Evolutionary conservation across 2,113 vertebrate species (phyloP), one percentile per base, ranked within the genome.

Genomic region (Melierax canorus): DNA sequence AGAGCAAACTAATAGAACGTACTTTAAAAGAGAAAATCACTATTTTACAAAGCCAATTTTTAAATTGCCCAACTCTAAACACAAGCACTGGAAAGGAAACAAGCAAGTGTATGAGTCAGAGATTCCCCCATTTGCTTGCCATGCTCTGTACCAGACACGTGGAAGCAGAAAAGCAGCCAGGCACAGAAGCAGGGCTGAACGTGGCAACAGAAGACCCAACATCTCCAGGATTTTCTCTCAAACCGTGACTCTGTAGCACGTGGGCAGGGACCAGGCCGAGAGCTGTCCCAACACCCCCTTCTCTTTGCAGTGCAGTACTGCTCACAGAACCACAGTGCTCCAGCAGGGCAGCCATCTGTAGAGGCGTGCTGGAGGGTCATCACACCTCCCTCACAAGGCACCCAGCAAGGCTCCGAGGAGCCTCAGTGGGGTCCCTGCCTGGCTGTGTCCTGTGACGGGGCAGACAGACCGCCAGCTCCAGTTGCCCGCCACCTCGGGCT

Each of bases 101-200:
- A 38, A 80, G 32, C 21, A 22, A 45, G 55, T 0, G 29, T 2
- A 3, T 27, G 53, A 71, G 62, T 39, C 88, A 93, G 34, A 91
- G 56, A 36, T 46, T 43, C 12, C 34, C 8, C 30, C 11, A 32
- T 73, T 62, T 36, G 18, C 45, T 50, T 45, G 53, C 39, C 20
- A 0, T 1, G 36, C 63, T 53, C 27, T 4, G 3, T 23, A 41
- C 4, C 50, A 43, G 45, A 2, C 19, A n/a, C 0, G 1, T 4
- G 60, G 58, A 38, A 92, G 50, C 7, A 19, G 32, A 32, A 30
- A 39, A 48, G 62, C 76, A 48, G 55, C 41, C 21, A 17, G 43
- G 43, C 8, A 0, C 32, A 39, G 73, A 6, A 22, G n/a, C 23
- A 3, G 9, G 29, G 45, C 53, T 64, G 24, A 29, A 10, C 3